Evolutionary conservation across 2,888 invertebrate genomes (phyloP).

Genomic region (Gisinianus flammeolus): DNA sequence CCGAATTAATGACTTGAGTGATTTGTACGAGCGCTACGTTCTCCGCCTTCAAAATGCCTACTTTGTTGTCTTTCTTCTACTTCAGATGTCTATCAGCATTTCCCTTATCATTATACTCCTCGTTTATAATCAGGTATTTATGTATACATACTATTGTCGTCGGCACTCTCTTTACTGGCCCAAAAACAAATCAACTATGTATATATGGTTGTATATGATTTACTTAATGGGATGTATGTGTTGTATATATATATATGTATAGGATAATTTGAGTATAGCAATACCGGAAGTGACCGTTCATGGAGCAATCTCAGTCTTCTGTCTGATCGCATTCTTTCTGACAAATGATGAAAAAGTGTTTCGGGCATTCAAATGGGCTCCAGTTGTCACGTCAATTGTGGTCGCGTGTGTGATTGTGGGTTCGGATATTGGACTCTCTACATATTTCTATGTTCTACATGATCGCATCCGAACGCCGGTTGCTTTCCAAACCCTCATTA

Average conservation of each 20-base stretch:
- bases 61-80: constrained; percentile 75
- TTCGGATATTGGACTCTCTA: constrained; percentile 54
- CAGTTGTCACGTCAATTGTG: constrained; percentile 62
- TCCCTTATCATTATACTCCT: constrained; percentile 64
- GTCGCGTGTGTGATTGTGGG: constrained; percentile 52
- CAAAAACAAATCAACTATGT: no score
- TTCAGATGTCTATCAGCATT: constrained; percentile 71
- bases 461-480: constrained; percentile 54
- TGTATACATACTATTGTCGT: no score
- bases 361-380: constrained; percentile 62
- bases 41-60: constrained; percentile 79
- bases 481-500: constrained; percentile 68
- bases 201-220: no score
- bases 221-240: neutral
- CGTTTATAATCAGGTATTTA: constrained; percentile 39
- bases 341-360: constrained; percentile 64
- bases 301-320: constrained; percentile 62
- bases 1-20: constrained; percentile 74
- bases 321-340: constrained; percentile 63
- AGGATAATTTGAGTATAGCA: constrained; percentile 61
- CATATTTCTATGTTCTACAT: constrained; percentile 48
- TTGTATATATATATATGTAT: constrained; percentile 26
- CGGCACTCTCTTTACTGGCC: no score
- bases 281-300: constrained; percentile 65
- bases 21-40: constrained; percentile 76